Evolutionary conservation across 2,888 invertebrate species (phyloP).

Genomic region (Polyploca ridens): DNA sequence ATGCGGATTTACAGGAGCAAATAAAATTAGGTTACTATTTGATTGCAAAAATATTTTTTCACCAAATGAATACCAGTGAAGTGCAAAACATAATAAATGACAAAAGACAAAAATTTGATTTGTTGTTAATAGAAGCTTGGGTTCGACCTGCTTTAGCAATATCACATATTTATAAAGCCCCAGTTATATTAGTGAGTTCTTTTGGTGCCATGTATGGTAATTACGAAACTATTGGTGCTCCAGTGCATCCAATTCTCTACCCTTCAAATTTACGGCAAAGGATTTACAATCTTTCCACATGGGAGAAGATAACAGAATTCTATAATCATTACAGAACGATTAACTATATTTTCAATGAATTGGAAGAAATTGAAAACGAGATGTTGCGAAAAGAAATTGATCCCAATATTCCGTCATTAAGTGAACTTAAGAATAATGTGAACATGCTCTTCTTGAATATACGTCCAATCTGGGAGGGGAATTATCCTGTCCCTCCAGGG

Average conservation of each 20-base stretch:
- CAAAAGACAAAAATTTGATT: constrained; percentile 41
- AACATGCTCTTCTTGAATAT: constrained; percentile 47
- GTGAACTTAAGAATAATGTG: constrained; percentile 40
- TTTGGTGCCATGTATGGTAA: constrained; percentile 33
- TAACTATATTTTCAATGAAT: constrained; percentile 13
- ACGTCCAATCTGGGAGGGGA: constrained; percentile 45
- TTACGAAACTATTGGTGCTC: constrained; percentile 31
- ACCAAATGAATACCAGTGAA: constrained; percentile 34
- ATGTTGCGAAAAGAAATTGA: constrained; percentile 36
- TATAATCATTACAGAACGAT: constrained; percentile 26
- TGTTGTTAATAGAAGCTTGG: constrained; percentile 46
- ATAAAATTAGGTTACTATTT: constrained; percentile 10
- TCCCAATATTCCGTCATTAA: constrained; percentile 29
- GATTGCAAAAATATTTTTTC: constrained; percentile 25
- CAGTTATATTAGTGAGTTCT: constrained; percentile 49
- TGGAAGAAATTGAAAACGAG: constrained; percentile 20
- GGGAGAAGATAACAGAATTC: constrained; percentile 43
- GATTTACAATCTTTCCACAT: constrained; percentile 36
- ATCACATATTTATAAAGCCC: constrained; percentile 43
- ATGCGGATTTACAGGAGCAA: constrained; percentile 22
- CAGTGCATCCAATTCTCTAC: constrained; percentile 34
- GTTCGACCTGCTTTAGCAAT: constrained; percentile 32
- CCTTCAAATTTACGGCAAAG: constrained; percentile 30
- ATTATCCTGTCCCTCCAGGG: constrained; percentile 46
- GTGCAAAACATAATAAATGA: constrained; percentile 36